phyloP scores from a whole-genome alignment of 2,888 invertebrate species.

The Drosophila nigricruria region DNA sequence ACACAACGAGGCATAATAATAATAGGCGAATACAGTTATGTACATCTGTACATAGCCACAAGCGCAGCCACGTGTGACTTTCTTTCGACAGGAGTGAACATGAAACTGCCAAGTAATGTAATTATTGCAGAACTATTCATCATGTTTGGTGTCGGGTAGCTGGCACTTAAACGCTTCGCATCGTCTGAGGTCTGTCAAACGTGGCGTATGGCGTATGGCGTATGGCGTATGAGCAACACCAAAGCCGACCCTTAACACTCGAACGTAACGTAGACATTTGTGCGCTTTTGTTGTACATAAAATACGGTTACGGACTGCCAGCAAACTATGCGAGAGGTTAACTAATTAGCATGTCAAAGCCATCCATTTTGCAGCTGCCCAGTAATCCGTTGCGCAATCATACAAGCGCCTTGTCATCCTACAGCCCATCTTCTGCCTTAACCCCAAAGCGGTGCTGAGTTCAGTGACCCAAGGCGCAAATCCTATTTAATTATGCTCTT shows the following conservation, averaged over 20 bases:
- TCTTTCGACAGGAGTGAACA: slow-evolving; percentile 47
- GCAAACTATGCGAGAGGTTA: slow-evolving; percentile 58
- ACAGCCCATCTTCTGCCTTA: neutral
- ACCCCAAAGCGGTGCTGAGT: slow-evolving; percentile 2
- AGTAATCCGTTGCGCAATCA: slow-evolving; percentile 40
- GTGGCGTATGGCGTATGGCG: slow-evolving; percentile 53
- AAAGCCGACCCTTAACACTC: slow-evolving; percentile 1
- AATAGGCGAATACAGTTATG: neutral
- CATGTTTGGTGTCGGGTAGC: slow-evolving; percentile 67
- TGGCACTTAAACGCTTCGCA: slow-evolving; percentile 58
- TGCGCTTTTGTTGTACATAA: slow-evolving; percentile 35
- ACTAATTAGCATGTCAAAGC: slow-evolving; percentile 79
- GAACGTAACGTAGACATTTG: slow-evolving; percentile 34
- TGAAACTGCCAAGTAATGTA: slow-evolving; percentile 78
- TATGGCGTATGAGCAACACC: slow-evolving; percentile 46
- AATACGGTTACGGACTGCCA: slow-evolving; percentile 20
- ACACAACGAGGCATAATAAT: neutral
- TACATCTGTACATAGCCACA: slow-evolving; percentile 13
- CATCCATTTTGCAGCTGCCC: slow-evolving; percentile 64
- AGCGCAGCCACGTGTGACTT: slow-evolving; percentile 76
- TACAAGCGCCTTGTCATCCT: slow-evolving; percentile 4
- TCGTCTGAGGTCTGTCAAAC: slow-evolving; percentile 51
- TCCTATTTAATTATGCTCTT: slow-evolving; percentile 69
- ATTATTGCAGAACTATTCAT: slow-evolving; percentile 78
- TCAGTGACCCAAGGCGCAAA: slow-evolving; percentile 58